phyloP scores from a whole-genome alignment of 2,888 invertebrate species.

The Xylophagus ater region DNA sequence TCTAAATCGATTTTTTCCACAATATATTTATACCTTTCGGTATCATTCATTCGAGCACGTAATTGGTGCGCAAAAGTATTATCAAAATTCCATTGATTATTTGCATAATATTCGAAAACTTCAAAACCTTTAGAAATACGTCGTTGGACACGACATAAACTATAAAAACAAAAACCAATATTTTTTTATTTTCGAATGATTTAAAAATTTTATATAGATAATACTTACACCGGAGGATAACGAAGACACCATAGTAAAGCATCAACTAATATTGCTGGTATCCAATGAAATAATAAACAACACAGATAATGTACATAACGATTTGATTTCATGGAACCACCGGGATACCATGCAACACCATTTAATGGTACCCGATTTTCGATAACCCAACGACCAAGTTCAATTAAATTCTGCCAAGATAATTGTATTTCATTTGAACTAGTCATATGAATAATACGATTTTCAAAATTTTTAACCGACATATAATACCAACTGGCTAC shows the following conservation, averaged over 20 bases:
- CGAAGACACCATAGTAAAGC: slow-evolving; percentile 65
- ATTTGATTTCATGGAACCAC: slow-evolving; percentile 76
- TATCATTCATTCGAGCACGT: slow-evolving; percentile 49
- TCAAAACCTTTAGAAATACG: slow-evolving; percentile 78
- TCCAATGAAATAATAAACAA: slow-evolving; percentile 75
- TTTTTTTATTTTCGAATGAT: background rate
- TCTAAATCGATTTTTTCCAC: slow-evolving; percentile 56
- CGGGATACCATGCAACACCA: slow-evolving; percentile 75
- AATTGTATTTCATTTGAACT: slow-evolving; percentile 70
- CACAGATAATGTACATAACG: slow-evolving; percentile 69
- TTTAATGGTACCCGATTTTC: slow-evolving; percentile 44
- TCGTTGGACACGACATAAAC: slow-evolving; percentile 70
- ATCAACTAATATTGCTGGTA: slow-evolving; percentile 86
- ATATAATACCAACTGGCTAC: slow-evolving; percentile 56
- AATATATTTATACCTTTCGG: slow-evolving; percentile 55
- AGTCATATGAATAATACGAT: slow-evolving; percentile 59
- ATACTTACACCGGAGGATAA: slow-evolving; percentile 74
- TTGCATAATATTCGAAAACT: slow-evolving; percentile 84
- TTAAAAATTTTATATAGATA: background rate
- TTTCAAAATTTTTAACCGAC: slow-evolving; percentile 30
- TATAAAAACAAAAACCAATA: slow-evolving; percentile 35
- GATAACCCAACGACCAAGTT: slow-evolving; percentile 2
- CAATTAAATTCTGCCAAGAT: slow-evolving; percentile 83
- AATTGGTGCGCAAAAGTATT: slow-evolving; percentile 52
- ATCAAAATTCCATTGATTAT: slow-evolving; percentile 82